Base-by-base conservation (phyloP, 1,140 invertebrate species). In the Metopolophium dirhodum region DNA sequence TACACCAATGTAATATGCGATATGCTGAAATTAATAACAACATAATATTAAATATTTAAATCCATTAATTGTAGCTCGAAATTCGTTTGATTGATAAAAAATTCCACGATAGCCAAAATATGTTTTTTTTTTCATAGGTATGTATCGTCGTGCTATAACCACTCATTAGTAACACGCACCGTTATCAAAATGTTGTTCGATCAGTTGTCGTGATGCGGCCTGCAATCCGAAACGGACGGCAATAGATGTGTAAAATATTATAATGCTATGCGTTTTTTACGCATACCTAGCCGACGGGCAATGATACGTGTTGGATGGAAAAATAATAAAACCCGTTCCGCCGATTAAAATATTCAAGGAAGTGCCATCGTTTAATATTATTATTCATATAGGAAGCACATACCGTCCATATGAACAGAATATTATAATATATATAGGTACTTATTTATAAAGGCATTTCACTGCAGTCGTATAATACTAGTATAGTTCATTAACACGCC, bases 331-430 rank as follows among this genome's bases (percentile, higher is more conserved):
- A 57, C n/a, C 88, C 35, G n/a, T 57, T 90, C 11, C 9, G 14
- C 20, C 51, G n/a, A 90, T 90, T 90, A 90, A 90, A 90, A 57
- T 90, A 90, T 90, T 90, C 35, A 41, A 57, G 23, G 22, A 90
- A 90, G 35, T 90, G n/a, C 11, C 35, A 57, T 90, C 47, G 1
- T 88, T 22, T 47, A 49, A 54, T 86, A 86, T 20, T 82, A 37
- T 82, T 83, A 37, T 86, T 30, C 41, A 85, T 85, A 26, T 85
- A 26, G 35, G 22, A 85, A 41, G 6, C 82, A 41, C 18, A 41
- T 26, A 68, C 61, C 6, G n/a, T n/a, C 30, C 26, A 85, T 45
- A 8, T 11, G 82, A 85, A 30, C 30, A n/a, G 20, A 30, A 68
- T 35, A 77, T n/a, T 77, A 51, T 51, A 51, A 68, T 68, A n/a